These are phyloP conservation scores for Polydrusus pterygomalis DNA, from an alignment of 2,888 invertebrate genomes.

Conservation along the genomic window DNA sequence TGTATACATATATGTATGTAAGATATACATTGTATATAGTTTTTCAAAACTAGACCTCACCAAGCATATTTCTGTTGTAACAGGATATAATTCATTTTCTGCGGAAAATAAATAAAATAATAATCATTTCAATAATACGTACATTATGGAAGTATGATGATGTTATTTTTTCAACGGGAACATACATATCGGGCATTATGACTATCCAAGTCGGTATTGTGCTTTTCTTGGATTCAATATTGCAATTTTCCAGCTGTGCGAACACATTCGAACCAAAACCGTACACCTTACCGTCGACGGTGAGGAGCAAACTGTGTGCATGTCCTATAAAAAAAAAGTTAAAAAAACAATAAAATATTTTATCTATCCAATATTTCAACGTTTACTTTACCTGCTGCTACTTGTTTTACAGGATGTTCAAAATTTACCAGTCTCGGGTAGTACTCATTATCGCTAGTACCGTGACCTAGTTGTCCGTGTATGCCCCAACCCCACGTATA, in stretches of 20 bases:
- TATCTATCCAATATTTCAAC: too few species aligned
- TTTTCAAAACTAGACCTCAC: too few species aligned
- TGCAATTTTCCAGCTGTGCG: constrained; percentile 81
- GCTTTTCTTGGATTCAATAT: constrained; percentile 75
- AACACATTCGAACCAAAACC: constrained; percentile 84
- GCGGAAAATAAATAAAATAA: too few species aligned
- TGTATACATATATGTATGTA: too few species aligned
- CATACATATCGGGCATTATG: constrained; percentile 70
- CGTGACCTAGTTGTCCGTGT: constrained; percentile 94
- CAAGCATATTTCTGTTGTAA: too few species aligned
- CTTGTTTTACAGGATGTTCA: constrained; percentile 72
- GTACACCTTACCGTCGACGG: constrained; percentile 80
- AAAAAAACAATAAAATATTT: not conserved
- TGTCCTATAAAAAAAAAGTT: constrained; percentile 79
- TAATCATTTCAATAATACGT: constrained; percentile 71
- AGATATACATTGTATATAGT: too few species aligned
- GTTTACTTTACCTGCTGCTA: constrained; percentile 71
- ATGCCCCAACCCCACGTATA: constrained; percentile 98
- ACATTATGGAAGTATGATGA: constrained; percentile 88
- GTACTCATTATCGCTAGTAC: constrained; percentile 82
- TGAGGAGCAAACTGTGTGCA: constrained; percentile 83
- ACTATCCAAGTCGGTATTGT: constrained; percentile 76
- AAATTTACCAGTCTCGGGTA: constrained; percentile 73
- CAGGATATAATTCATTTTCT: too few species aligned
- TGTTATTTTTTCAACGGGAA: constrained; percentile 74